Base-by-base conservation (phyloP, 2,797 vertebrate genomes). In the Rhinogobio ventralis region DNA sequence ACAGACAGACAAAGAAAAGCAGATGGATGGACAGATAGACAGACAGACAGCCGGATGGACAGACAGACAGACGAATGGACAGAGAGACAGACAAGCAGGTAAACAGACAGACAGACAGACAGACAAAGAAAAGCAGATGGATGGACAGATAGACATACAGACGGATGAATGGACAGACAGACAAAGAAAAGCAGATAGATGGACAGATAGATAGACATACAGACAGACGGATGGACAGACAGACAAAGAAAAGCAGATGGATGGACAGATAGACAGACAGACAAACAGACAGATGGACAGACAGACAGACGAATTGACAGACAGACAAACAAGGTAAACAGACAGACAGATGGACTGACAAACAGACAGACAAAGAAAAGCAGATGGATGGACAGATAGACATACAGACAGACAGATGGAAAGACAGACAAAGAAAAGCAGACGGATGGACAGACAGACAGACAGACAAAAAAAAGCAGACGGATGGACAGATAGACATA, bases 251-350 rank as follows among this genome's bases (percentile, higher is more conserved):
- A 30, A 4, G 3, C 33, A 42, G 55, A 57, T 0, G 7, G 57
- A 62, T 5, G 28, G 25, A 28, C 1, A 28, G n/a, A 28, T 1
- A 60, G n/a, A 5, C 0, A 25, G 5, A 62, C 2, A 28, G n/a
- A 28, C 0, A 62, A n/a, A 28, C 1, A 28, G 13, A 62, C 0
- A 6, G 60, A 62, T 0, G 14, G 25, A 15, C 0, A 25, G 4
- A 25, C 0, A 5, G 13, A 15, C 0, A 62, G 60, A 28, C 0
- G 28, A 5, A 62, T 0, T 15, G 5, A 62, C 0, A 30, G 25
- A 64, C 0, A 64, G 60, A 64, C 0, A 64, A 25, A 62, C 0
- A n/a, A 62, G n/a, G 28, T 1, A 62, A 5, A 28, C 0, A 62
- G 13, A 62, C 0, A 62, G n/a, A 62, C 0, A 19, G 30, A 20